Percentiles rank a stretch among this genome's conserved stretches.
Evolutionary conservation across 2,888 invertebrate genomes (phyloP).

Genomic region (Rhopalosiphum nymphaeae): DNA sequence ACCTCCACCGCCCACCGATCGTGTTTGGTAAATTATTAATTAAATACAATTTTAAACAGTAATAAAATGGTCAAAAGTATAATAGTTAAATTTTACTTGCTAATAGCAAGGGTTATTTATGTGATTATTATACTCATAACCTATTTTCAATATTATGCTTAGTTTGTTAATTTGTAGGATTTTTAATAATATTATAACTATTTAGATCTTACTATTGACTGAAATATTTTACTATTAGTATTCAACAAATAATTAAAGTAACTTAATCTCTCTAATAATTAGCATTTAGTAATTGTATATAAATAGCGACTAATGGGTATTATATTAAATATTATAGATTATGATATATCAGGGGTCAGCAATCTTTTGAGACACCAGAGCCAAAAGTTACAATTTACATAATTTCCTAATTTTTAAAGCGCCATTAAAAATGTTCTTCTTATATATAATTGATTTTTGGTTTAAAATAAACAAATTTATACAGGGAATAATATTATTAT

Average conservation of each 20-base stretch:
- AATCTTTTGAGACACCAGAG: too few species aligned
- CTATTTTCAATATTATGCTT: neutral
- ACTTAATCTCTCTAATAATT: neutral
- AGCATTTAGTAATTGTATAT: neutral
- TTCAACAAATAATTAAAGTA: too few species aligned
- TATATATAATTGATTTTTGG: too few species aligned
- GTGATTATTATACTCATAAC: neutral
- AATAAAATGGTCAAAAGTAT: neutral
- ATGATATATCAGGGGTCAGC: too few species aligned
- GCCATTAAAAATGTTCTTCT: too few species aligned
- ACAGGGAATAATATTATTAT: too few species aligned
- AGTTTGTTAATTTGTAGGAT: neutral
- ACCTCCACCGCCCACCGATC: slow-evolving; percentile 90
- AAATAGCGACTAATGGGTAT: too few species aligned
- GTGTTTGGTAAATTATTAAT: slow-evolving; percentile 79
- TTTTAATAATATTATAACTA: neutral
- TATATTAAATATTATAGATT: too few species aligned
- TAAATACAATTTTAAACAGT: neutral
- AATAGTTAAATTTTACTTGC: neutral
- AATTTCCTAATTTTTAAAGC: too few species aligned
- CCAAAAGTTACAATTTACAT: too few species aligned
- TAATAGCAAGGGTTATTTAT: neutral
- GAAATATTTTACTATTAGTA: neutral
- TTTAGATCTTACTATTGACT: neutral
- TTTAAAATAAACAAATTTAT: too few species aligned